Conservation (phyloP, 2,797 vertebrate species). For the Heliangelus exortis region DNA sequence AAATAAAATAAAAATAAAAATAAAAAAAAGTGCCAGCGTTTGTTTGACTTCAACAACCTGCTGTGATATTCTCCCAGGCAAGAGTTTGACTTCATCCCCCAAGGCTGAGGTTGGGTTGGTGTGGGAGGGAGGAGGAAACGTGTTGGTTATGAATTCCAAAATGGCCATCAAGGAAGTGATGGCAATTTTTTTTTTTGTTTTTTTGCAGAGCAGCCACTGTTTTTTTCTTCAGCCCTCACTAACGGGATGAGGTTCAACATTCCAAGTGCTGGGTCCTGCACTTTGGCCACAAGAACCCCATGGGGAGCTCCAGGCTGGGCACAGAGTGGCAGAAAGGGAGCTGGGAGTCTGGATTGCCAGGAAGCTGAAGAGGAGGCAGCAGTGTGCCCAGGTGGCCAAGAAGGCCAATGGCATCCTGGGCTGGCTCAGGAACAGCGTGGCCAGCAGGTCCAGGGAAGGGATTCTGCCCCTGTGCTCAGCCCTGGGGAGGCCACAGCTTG, state of each 20-base stretch:
- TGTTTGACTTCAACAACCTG: not conserved
- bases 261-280: too few relatives aligned
- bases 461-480: too few relatives aligned
- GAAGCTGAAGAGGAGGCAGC: too few relatives aligned
- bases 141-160: not conserved
- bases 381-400: too few relatives aligned
- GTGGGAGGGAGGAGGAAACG: not conserved
- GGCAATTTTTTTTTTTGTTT: not conserved
- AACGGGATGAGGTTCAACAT: not conserved
- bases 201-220: not conserved
- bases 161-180: not conserved
- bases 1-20: not conserved
- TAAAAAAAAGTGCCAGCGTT: not conserved
- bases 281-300: too few relatives aligned
- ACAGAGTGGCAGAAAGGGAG: too few relatives aligned
- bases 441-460: too few relatives aligned
- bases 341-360: too few relatives aligned
- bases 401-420: too few relatives aligned
- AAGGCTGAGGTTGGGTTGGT: rapidly evolving
- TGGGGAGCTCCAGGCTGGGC: too few relatives aligned
- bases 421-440: too few relatives aligned
- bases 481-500: too few relatives aligned
- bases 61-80: not conserved
- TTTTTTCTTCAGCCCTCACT: not conserved
- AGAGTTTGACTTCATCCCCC: not conserved